phyloP scores from a whole-genome alignment of 2,797 vertebrate genomes.

The Coregonus suidteri region DNA sequence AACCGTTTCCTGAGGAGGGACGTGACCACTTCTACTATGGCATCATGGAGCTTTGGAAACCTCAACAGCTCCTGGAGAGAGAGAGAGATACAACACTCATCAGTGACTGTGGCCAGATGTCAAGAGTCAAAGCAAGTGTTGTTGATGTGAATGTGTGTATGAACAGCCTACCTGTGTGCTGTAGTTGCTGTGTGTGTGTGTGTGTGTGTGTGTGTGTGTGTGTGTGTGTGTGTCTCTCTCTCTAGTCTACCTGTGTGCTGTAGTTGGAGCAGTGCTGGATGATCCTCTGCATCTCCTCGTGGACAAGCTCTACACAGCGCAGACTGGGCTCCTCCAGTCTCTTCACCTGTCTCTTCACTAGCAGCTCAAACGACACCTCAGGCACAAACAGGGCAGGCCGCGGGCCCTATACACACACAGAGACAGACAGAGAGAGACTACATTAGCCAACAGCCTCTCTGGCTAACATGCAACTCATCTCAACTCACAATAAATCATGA shows the following conservation, averaged over 20 bases:
- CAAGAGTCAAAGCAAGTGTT: too few species aligned
- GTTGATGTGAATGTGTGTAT: background rate
- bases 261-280: conserved; percentile 93
- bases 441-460: conserved; percentile 6
- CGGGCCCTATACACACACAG: conserved; percentile 80
- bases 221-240: conserved; percentile 74
- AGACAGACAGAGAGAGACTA: background rate
- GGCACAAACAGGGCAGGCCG: conserved; percentile 97
- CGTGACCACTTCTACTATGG: conserved; percentile 98
- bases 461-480: background rate
- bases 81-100: background rate
- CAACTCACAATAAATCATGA: background rate
- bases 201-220: conserved; percentile 36
- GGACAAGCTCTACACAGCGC: conserved; percentile 96
- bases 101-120: too few species aligned
- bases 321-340: conserved; percentile 96
- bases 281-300: conserved; percentile 99
- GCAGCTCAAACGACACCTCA: conserved; percentile 94
- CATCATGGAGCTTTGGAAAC: conserved; percentile 97
- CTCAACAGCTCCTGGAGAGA: conserved; percentile 87
- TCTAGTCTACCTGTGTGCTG: too few species aligned
- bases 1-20: conserved; percentile 93
- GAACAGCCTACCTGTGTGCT: conserved; percentile 17
- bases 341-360: conserved; percentile 98
- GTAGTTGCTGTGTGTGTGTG: conserved; percentile 1